These are phyloP conservation scores for Pseudococcus longispinus DNA, from an alignment of 2,888 invertebrate genomes.

Conservation along the genomic window DNA sequence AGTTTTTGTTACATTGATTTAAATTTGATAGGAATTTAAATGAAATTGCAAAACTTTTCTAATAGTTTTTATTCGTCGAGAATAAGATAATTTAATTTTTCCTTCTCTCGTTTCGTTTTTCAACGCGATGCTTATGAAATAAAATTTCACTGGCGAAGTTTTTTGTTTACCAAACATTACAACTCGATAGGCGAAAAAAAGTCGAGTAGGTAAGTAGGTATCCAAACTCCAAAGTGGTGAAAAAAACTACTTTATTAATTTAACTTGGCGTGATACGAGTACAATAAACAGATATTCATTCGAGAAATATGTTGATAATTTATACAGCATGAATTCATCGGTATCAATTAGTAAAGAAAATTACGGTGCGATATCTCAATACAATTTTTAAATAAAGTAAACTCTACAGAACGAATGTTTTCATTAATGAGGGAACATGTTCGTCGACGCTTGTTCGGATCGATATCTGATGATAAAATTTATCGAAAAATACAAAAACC, in stretches of 20 bases:
- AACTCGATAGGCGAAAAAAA: not conserved
- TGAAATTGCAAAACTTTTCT: constrained; percentile 31
- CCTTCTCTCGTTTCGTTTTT: not conserved
- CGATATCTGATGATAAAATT: not conserved
- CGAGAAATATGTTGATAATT: not conserved
- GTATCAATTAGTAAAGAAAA: not conserved
- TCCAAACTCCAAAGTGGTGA: not conserved
- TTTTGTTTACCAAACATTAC: not conserved
- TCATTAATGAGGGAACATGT: not conserved
- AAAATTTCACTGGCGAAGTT: not conserved
- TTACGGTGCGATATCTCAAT: not conserved
- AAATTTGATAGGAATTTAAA: constrained; percentile 19
- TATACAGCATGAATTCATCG: not conserved
- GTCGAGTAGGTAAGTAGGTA: not conserved
- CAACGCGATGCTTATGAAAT: not conserved
- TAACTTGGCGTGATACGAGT: not conserved
- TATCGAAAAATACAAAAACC: not conserved
- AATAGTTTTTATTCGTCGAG: not conserved
- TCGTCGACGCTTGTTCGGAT: not conserved
- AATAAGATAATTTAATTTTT: constrained; percentile 1
- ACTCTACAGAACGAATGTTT: not conserved
- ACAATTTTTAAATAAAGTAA: not conserved
- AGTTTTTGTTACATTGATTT: constrained; percentile 17
- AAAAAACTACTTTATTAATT: not conserved
- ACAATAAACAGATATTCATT: not conserved